These are phyloP conservation scores for Megaceryle torquata DNA, from an alignment of 2,113 vertebrate species.

Conservation along the genomic window DNA sequence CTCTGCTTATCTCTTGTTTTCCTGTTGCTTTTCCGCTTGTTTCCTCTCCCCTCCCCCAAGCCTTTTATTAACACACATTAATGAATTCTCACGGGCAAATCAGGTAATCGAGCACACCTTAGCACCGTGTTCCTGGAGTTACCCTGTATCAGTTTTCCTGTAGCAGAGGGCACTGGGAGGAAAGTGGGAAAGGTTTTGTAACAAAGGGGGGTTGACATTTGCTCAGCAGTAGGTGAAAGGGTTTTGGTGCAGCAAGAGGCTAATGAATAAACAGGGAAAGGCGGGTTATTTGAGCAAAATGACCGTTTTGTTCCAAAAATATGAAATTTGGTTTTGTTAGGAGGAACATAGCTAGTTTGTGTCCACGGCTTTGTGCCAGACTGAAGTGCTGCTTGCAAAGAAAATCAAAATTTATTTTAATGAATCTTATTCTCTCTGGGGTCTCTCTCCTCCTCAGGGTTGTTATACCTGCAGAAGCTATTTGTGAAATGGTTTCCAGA, in stretches of 20 bases:
- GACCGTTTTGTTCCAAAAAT: neutral
- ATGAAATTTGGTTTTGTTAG: neutral
- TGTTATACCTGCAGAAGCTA: slow-evolving; percentile 31
- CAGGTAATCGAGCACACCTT: neutral
- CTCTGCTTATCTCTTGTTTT: neutral
- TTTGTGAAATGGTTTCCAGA: slow-evolving; percentile 53
- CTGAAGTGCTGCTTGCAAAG: neutral
- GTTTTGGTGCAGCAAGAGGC: neutral
- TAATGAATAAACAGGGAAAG: neutral
- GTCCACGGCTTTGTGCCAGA: neutral
- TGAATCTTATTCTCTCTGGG: neutral
- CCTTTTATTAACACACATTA: neutral
- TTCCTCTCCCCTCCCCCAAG: neutral
- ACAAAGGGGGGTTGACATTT: neutral
- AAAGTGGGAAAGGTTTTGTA: neutral
- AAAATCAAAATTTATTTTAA: neutral
- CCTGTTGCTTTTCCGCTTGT: neutral
- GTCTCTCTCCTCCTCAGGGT: neutral
- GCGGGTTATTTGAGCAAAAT: neutral
- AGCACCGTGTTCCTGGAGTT: fast-evolving
- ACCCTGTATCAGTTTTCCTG: fast-evolving
- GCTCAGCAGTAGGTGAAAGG: neutral
- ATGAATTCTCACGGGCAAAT: neutral
- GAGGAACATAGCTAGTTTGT: fast-evolving
- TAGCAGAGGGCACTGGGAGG: neutral